Conservation (phyloP, 1,140 invertebrate species). For the Galleria mellonella region DNA sequence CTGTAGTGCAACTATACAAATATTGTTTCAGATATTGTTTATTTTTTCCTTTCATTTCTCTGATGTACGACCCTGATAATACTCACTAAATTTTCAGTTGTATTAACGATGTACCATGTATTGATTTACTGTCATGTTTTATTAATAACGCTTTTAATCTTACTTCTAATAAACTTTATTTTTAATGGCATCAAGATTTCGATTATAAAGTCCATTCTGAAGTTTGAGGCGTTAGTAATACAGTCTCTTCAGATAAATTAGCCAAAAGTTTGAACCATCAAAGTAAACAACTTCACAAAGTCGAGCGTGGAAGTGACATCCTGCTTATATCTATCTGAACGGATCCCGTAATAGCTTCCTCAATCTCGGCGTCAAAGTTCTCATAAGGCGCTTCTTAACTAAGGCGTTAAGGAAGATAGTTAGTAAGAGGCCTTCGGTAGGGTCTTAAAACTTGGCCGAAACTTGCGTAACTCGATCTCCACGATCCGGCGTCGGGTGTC, state of each 20-base stretch:
- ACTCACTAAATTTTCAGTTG: not conserved
- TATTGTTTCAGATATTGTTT: constrained; percentile 66
- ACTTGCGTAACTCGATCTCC: constrained; percentile 68
- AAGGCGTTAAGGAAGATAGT: constrained; percentile 72
- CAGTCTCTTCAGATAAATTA: constrained; percentile 45
- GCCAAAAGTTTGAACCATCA: constrained; percentile 51
- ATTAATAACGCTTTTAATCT: not conserved
- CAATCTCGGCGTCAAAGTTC: constrained; percentile 70
- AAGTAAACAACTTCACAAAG: constrained; percentile 69
- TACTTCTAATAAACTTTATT: not conserved
- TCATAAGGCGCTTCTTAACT: constrained; percentile 71
- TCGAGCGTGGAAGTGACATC: constrained; percentile 68
- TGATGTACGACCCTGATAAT: constrained; percentile 13
- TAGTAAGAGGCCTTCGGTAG: constrained; percentile 68
- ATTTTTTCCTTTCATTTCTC: constrained; percentile 51
- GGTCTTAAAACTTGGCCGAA: constrained; percentile 69
- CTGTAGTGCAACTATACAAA: constrained; percentile 64
- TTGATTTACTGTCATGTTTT: not conserved
- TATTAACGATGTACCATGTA: not conserved
- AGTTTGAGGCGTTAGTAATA: constrained; percentile 15
- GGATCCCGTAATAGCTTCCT: constrained; percentile 71
- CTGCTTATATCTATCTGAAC: constrained; percentile 70
- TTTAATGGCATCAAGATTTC: constrained; percentile 1
- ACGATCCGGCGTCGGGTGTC: constrained; percentile 48
- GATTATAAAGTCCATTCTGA: constrained; percentile 16